Base-by-base conservation (phyloP, 2,888 invertebrate genomes). In the Megastigmus dorsalis region DNA sequence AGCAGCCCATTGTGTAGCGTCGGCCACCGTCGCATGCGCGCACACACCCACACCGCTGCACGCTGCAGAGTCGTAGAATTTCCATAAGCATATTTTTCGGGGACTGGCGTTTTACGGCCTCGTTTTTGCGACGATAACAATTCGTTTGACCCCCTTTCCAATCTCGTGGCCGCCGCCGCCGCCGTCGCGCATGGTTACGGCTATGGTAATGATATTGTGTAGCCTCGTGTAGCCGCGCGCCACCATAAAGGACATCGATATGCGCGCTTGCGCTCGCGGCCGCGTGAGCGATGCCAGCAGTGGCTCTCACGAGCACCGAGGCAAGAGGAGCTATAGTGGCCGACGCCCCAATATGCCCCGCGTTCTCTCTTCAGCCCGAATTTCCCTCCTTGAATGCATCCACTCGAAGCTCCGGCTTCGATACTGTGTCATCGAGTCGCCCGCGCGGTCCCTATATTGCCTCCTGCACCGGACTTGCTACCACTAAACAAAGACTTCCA, bases 181-280 rank as follows among this genome's bases (percentile, higher is more conserved):
- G 50, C 20, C 55, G 3, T 13, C 43, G 36, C 43, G 36, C 55
- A 23, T 43, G 59, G 41, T 60, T 68, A 45, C 54, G 75, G 38
- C 71, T 78, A 76, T 77, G 79, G 45, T 77, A 74, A 74, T 78
- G 79, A 79, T 74, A 55, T 60, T 33, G 62, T 72, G 77, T 78
- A 76, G 77, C 77, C 72, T 67, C 74, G 60, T 74, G 74, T 60
- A 75, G 50, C 54, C 45, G n/a, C n/a, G n/a, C n/a, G n/a, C n/a
- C n/a, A n/a, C 68, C 74, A 74, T 67, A 73, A 80, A 78, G 80
- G 76, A 72, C 72, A 52, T 71, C 70, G 77, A 79, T 80, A 77
- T 52, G 72, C 57, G 52, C 76, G 38, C n/a, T n/a, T n/a, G n/a
- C 1, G 43, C 43, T 3, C 26, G 63, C 74, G n/a, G n/a, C n/a